Percentiles rank a stretch among this genome's conserved stretches.
These are phyloP conservation scores for Megaceryle maxima DNA, from an alignment of 2,113 vertebrate species.

Conservation along the genomic window DNA sequence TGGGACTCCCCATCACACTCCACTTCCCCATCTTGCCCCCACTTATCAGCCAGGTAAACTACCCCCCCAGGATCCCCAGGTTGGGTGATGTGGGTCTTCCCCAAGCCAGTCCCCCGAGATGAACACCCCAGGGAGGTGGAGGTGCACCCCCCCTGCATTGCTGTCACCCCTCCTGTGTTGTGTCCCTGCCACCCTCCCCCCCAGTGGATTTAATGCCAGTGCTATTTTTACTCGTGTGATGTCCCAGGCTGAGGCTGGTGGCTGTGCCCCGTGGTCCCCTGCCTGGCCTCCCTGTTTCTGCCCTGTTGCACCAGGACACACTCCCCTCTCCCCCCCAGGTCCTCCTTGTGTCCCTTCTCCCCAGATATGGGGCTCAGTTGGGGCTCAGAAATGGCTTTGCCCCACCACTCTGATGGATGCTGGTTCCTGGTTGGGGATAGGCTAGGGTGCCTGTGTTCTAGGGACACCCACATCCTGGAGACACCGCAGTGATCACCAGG, in stretches of 20 bases:
- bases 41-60: too few relatives aligned
- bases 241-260: fast-evolving
- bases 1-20: too few relatives aligned
- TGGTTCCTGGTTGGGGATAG: background rate
- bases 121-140: background rate
- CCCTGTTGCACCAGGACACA: too few relatives aligned
- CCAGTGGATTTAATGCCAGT: background rate
- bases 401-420: too few relatives aligned
- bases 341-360: background rate
- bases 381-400: background rate
- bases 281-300: background rate
- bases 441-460: too few relatives aligned
- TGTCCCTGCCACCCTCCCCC: background rate
- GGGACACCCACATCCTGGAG: background rate
- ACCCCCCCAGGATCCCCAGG: too few relatives aligned
- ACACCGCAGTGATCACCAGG: background rate
- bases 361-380: background rate
- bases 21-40: too few relatives aligned
- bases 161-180: background rate
- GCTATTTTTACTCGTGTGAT: background rate
- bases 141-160: background rate
- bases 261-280: background rate
- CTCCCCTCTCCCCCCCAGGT: too few relatives aligned
- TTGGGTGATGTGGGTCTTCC: too few relatives aligned
- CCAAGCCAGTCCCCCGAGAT: too few relatives aligned